A percentile compares a stretch with the other conserved stretches of the same genome.
Conservation (phyloP, 1,140 invertebrate genomes). For the Lanistes nyassanus region DNA sequence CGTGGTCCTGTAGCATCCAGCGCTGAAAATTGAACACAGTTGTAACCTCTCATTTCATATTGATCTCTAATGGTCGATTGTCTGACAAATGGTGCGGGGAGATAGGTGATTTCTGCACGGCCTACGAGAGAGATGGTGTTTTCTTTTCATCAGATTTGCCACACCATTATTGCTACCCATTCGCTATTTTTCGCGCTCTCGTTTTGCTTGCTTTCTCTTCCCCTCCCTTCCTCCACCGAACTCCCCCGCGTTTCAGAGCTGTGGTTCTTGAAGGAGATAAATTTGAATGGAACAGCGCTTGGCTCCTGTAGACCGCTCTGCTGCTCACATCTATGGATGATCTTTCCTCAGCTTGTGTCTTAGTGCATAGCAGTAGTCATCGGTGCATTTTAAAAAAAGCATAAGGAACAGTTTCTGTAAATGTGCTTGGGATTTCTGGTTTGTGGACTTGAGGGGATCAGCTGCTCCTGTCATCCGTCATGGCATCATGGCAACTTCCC, state of each 20-base stretch:
- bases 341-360: no score
- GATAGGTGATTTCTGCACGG: background rate
- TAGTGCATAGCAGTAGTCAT: no score
- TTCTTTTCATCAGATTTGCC: background rate
- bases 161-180: background rate
- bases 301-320: no score
- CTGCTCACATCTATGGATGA: no score
- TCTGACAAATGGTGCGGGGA: background rate
- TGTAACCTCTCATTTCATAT: conserved; percentile 20
- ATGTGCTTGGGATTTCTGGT: no score
- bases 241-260: background rate
- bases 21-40: background rate
- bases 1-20: background rate
- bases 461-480: no score
- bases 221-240: background rate
- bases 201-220: background rate
- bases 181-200: conserved; percentile 1
- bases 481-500: no score
- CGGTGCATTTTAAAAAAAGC: no score
- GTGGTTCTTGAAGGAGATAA: no score
- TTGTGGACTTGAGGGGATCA: no score
- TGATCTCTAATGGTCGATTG: conserved; percentile 5
- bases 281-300: no score
- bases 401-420: no score
- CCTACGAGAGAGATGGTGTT: background rate